Percentiles rank a stretch among this genome's conserved stretches.
phyloP scores from a whole-genome alignment of 2,888 invertebrate species.

The Plagiodera versicolora region DNA sequence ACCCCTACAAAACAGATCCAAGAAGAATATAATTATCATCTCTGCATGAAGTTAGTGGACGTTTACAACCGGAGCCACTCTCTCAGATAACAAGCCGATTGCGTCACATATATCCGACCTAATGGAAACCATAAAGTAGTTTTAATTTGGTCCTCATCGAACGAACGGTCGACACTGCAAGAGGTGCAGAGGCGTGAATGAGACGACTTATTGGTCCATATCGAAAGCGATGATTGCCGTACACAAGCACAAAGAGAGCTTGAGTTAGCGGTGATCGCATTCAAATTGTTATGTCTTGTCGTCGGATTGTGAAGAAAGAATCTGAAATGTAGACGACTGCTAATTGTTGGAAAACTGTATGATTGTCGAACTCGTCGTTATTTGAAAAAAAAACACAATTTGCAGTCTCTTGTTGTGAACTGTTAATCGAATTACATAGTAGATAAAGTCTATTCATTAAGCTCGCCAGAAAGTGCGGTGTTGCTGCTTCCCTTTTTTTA shows the following conservation, averaged over 20 bases:
- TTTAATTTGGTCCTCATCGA: slow-evolving; percentile 48
- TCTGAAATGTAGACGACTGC: too few species aligned
- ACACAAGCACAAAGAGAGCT: neutral
- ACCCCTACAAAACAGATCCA: neutral
- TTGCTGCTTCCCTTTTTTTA: too few species aligned
- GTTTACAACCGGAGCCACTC: slow-evolving; percentile 35
- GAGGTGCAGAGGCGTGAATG: slow-evolving; percentile 43
- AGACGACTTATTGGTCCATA: slow-evolving; percentile 27
- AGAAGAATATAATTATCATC: slow-evolving; percentile 25
- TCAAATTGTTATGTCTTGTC: neutral
- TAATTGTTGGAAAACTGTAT: too few species aligned
- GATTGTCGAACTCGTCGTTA: too few species aligned
- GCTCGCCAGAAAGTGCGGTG: too few species aligned
- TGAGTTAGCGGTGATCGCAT: neutral
- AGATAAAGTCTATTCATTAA: too few species aligned
- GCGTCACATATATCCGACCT: slow-evolving; percentile 48
- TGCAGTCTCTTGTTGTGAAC: too few species aligned
- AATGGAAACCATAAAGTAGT: slow-evolving; percentile 51
- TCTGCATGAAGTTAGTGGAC: slow-evolving; percentile 36
- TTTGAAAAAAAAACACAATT: too few species aligned
- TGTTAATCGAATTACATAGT: too few species aligned
- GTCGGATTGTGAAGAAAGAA: neutral
- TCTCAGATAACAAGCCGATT: slow-evolving; percentile 46
- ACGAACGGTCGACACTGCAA: slow-evolving; percentile 28
- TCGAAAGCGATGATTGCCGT: slow-evolving; percentile 31